These are phyloP conservation scores for Copidosoma aretas DNA, from an alignment of 2,888 invertebrate genomes.

Conservation along the genomic window DNA sequence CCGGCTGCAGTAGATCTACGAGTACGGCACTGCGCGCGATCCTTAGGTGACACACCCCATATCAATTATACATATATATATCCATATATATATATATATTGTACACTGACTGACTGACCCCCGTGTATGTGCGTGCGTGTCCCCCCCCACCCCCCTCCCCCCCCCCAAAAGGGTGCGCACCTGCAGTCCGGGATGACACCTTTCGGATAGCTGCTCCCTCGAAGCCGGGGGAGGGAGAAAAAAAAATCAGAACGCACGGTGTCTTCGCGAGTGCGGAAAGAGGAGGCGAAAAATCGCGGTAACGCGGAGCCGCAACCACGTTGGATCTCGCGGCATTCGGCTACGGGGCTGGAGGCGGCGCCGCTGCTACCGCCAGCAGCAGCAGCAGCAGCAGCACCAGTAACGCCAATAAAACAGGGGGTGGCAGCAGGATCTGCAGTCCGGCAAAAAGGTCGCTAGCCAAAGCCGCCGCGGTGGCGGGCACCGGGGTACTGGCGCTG, in stretches of 20 bases:
- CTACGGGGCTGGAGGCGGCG: slow-evolving; percentile 14
- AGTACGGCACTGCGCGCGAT: no score
- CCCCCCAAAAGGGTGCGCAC: no score
- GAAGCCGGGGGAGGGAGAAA: neutral
- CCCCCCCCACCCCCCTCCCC: no score
- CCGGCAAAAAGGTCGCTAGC: slow-evolving; percentile 53
- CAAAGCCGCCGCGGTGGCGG: slow-evolving; percentile 59
- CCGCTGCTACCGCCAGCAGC: neutral
- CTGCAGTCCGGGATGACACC: neutral
- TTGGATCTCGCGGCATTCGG: slow-evolving; percentile 54
- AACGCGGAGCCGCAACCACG: slow-evolving; percentile 44
- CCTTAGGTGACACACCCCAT: no score
- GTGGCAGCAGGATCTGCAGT: slow-evolving; percentile 55
- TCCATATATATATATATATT: no score
- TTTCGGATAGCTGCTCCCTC: no score
- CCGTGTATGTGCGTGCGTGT: slow-evolving; percentile 23
- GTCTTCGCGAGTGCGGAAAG: neutral
- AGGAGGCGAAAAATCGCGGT: neutral
- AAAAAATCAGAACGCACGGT: neutral
- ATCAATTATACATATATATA: no score
- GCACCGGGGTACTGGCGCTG: slow-evolving; percentile 60
- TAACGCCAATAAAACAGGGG: neutral
- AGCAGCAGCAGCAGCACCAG: no score
- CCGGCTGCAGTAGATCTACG: no score
- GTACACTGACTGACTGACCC: no score